Evolutionary conservation across 2,797 vertebrate species (phyloP).

Genomic region (Chromobotia macracanthus): DNA sequence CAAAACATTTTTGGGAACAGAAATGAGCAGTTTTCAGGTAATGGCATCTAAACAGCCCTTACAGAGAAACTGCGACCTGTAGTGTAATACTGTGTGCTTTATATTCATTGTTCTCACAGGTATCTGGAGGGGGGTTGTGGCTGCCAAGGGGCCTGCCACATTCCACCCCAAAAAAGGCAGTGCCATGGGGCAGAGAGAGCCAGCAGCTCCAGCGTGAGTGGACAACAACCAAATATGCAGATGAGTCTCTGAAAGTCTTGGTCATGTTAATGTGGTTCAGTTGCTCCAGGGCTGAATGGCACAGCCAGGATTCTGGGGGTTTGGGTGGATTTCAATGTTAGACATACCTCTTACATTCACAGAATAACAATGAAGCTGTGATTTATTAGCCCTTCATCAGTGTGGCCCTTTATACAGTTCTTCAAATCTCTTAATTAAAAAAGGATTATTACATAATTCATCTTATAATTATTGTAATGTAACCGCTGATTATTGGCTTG

Average conservation of each 20-base stretch:
- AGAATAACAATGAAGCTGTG: conserved; percentile 41
- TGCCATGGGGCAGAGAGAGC: conserved; percentile 8
- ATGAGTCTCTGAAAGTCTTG: conserved; percentile 21
- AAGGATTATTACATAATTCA: conserved; percentile 18
- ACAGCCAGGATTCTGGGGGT: conserved; percentile 34
- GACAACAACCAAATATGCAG: conserved; percentile 46
- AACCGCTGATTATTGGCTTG: conserved; percentile 1
- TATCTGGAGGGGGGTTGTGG: conserved; percentile 18
- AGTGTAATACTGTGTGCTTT: background rate
- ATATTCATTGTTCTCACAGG: conserved; percentile 6
- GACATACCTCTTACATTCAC: conserved; percentile 39
- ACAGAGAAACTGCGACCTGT: background rate
- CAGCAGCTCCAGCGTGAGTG: conserved; percentile 28
- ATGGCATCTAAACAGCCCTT: background rate
- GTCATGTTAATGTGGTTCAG: conserved; percentile 43
- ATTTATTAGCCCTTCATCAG: conserved; percentile 37
- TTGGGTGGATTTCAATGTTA: conserved; percentile 39
- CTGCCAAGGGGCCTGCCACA: conserved; percentile 33
- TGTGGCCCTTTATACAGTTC: conserved; percentile 1
- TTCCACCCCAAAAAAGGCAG: conserved; percentile 65
- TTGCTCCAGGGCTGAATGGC: conserved; percentile 47
- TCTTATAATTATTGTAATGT: conserved; percentile 6
- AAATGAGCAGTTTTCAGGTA: background rate
- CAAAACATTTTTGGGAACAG: background rate
- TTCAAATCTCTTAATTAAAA: conserved; percentile 35